Evolutionary conservation across 2,888 invertebrate genomes (phyloP).

Genomic region (Andrena camellia): DNA sequence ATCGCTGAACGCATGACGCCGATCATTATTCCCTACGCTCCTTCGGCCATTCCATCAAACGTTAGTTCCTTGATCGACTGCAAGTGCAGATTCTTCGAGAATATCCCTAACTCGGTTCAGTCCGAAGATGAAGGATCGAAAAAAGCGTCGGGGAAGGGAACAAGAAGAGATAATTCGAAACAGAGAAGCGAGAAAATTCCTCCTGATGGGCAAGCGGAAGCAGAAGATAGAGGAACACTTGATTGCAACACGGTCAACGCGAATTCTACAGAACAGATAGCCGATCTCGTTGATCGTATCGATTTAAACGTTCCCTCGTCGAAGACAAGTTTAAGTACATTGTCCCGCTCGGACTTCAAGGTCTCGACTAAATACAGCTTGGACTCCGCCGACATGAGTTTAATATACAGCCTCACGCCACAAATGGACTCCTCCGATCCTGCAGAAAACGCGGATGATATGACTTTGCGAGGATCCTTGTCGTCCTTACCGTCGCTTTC

Average conservation of each 20-base stretch:
- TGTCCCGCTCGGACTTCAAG: constrained; percentile 66
- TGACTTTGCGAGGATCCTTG: constrained; percentile 31
- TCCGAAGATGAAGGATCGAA: not conserved
- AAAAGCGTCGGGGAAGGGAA: not conserved
- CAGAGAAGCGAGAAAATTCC: not conserved
- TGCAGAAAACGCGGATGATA: constrained; percentile 24
- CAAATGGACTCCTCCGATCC: constrained; percentile 44
- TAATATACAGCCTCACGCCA: constrained; percentile 81
- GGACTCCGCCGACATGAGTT: constrained; percentile 75
- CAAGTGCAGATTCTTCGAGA: not conserved
- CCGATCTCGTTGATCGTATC: constrained; percentile 74
- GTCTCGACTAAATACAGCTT: constrained; percentile 78
- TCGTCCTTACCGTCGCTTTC: not conserved
- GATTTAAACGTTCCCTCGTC: constrained; percentile 73
- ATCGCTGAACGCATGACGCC: constrained; percentile 75
- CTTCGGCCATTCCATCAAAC: not conserved
- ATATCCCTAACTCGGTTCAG: not conserved
- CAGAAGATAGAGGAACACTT: not conserved
- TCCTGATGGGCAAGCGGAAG: not conserved
- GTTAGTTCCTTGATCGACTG: not conserved
- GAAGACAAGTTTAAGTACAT: constrained; percentile 54
- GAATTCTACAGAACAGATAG: not conserved
- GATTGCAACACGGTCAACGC: not conserved
- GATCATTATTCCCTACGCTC: constrained; percentile 54
- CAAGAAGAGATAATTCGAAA: not conserved